Conservation (phyloP, 2,797 vertebrate species). For the Threskiornis aethiopicus region DNA sequence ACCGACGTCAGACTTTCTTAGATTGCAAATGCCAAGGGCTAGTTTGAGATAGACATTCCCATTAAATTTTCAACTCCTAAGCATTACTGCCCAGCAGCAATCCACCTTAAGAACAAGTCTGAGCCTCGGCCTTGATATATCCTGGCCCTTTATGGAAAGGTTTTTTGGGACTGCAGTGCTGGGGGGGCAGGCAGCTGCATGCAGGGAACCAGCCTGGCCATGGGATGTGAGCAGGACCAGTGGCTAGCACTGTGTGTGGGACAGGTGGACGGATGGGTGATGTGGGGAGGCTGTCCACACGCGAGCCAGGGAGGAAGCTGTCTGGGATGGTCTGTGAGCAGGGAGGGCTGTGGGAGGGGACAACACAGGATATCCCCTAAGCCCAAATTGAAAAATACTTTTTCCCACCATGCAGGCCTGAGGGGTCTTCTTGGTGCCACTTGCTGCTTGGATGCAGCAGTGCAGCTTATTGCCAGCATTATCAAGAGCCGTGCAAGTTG, state of each 20-base stretch:
- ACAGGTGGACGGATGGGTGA: background rate
- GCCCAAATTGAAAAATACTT: background rate
- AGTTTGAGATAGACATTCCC: background rate
- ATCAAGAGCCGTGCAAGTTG: background rate
- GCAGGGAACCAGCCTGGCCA: background rate
- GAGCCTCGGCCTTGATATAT: background rate
- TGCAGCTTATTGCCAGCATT: background rate
- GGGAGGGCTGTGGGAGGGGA: accelerated
- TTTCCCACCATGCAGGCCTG: background rate
- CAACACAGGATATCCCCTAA: background rate
- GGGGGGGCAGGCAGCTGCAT: background rate
- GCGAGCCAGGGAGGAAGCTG: background rate
- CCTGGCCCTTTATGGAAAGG: background rate
- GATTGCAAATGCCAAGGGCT: background rate
- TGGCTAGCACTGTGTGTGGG: accelerated
- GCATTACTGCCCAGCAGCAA: background rate
- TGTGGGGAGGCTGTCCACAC: background rate
- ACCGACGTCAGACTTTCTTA: background rate
- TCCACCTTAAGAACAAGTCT: background rate
- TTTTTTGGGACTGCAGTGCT: background rate
- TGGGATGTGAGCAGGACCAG: background rate
- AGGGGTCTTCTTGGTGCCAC: background rate
- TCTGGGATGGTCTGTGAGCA: background rate
- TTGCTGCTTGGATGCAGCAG: background rate
- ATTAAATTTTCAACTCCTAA: background rate